These are phyloP conservation scores for Arge pagana DNA, from an alignment of 2,888 invertebrate genomes.

Conservation along the genomic window DNA sequence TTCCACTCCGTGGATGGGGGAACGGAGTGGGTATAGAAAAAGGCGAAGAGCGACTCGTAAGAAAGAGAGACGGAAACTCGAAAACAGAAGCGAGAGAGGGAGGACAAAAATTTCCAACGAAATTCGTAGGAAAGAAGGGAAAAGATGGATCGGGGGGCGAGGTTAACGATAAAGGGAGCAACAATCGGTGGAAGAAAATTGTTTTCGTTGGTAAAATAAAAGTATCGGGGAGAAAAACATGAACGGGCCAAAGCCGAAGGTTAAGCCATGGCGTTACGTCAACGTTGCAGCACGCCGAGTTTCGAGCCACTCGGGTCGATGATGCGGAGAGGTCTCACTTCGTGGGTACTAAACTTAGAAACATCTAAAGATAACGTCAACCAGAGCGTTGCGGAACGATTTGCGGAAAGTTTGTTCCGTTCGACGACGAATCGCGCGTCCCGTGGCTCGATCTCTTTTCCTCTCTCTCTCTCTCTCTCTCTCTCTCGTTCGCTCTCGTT, in stretches of 20 bases:
- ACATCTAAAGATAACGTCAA: conserved; percentile 17
- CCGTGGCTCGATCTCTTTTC: neutral
- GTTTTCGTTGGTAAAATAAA: neutral
- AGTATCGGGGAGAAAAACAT: neutral
- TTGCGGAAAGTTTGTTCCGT: conserved; percentile 8
- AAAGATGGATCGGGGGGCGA: neutral
- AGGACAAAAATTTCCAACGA: no score
- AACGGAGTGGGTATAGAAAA: no score
- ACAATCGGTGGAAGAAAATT: neutral
- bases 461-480: conserved; percentile 18
- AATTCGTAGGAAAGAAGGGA: neutral
- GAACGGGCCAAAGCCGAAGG: conserved; percentile 8
- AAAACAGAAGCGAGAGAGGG: neutral
- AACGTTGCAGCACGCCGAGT: conserved; percentile 16
- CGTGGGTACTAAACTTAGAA: conserved; percentile 16
- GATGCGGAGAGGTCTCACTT: conserved; percentile 19
- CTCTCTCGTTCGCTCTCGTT: conserved; percentile 21
- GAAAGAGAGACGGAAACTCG: neutral
- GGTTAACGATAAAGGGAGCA: neutral
- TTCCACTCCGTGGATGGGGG: no score
- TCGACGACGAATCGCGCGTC: neutral
- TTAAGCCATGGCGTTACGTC: conserved; percentile 20
- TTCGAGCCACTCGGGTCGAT: conserved; percentile 7
- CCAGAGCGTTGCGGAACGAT: conserved; percentile 6
- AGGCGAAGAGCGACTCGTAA: neutral